A percentile compares a stretch with the other conserved stretches of the same genome.
Evolutionary conservation across 37 sponge, comb jelly and placozoan species (phyloP).

Genomic region (Bolinopsis microptera): DNA sequence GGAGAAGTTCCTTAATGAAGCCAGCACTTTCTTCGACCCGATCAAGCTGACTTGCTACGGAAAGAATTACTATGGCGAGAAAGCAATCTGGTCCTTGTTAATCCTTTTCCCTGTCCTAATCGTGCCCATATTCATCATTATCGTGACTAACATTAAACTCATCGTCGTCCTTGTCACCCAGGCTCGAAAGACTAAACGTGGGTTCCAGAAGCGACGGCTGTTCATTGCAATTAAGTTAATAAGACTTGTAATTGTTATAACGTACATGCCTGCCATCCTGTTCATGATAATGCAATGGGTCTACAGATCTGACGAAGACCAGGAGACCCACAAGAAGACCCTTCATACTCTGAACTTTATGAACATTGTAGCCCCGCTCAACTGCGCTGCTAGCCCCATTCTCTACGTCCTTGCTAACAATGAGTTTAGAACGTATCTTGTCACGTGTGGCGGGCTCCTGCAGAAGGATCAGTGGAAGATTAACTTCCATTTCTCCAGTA

Average conservation of each 20-base stretch:
- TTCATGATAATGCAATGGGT: slow-evolving; percentile 5
- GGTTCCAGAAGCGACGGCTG: slow-evolving; percentile 42
- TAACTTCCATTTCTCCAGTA: background rate
- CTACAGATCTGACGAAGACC: background rate
- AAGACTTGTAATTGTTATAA: slow-evolving; percentile 20
- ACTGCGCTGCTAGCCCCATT: slow-evolving; percentile 28
- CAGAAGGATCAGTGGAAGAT: background rate
- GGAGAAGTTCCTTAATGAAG: background rate
- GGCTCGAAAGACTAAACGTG: slow-evolving; percentile 4
- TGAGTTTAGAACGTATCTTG: background rate
- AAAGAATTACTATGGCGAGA: background rate
- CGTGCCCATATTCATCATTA: background rate
- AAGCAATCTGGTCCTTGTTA: background rate
- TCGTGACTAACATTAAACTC: slow-evolving; percentile 13
- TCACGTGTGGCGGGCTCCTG: background rate
- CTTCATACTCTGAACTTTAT: background rate
- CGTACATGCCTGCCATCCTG: slow-evolving; percentile 34
- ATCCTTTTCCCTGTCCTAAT: background rate
- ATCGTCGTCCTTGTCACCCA: background rate
- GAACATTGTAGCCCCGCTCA: slow-evolving; percentile 7
- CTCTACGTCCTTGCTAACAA: slow-evolving; percentile 27
- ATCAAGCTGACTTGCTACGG: slow-evolving; percentile 10
- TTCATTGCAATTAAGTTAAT: slow-evolving; percentile 51
- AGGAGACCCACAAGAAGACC: background rate
- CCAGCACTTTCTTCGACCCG: slow-evolving; percentile 6